Conservation (phyloP, 2,888 invertebrate species). For the Atrina japonica region DNA sequence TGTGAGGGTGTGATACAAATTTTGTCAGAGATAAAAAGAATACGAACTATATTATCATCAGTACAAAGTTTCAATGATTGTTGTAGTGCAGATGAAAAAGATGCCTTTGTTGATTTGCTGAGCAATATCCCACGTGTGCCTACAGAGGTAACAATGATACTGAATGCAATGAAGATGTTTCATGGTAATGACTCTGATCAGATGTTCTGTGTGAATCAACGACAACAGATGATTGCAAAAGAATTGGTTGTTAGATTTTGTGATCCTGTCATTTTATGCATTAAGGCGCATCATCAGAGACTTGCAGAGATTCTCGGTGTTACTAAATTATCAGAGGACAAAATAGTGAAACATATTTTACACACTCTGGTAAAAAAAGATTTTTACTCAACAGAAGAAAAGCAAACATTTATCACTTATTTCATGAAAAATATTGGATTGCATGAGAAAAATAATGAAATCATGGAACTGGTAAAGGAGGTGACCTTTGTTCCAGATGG, state of each 20-base stretch:
- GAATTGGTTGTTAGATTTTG: not conserved
- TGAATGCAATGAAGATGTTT: constrained; percentile 1
- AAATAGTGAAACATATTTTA: constrained; percentile 22
- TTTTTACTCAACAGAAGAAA: constrained; percentile 25
- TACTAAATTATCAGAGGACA: not conserved
- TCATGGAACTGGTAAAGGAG: constrained; percentile 28
- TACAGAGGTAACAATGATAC: not conserved
- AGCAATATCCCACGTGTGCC: not conserved
- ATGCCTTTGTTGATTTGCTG: constrained; percentile 8
- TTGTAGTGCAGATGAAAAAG: constrained; percentile 2
- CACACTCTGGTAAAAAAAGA: not conserved
- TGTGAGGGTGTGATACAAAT: not conserved
- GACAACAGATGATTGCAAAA: too few species aligned
- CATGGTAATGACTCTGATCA: not conserved
- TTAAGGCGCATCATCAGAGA: not conserved
- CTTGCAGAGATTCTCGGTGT: constrained; percentile 28
- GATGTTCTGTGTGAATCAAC: too few species aligned
- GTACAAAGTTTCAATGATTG: constrained; percentile 4
- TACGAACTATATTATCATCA: too few species aligned
- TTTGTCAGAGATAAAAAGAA: not conserved
- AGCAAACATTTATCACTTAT: constrained; percentile 38
- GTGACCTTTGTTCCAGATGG: constrained; percentile 36
- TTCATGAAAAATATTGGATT: constrained; percentile 27
- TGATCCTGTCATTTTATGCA: not conserved
- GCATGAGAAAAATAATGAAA: constrained; percentile 11